Percentiles rank a stretch among this genome's conserved stretches.
These are phyloP conservation scores for Calliphora vomitoria DNA, from an alignment of 2,888 invertebrate genomes.

Conservation along the genomic window DNA sequence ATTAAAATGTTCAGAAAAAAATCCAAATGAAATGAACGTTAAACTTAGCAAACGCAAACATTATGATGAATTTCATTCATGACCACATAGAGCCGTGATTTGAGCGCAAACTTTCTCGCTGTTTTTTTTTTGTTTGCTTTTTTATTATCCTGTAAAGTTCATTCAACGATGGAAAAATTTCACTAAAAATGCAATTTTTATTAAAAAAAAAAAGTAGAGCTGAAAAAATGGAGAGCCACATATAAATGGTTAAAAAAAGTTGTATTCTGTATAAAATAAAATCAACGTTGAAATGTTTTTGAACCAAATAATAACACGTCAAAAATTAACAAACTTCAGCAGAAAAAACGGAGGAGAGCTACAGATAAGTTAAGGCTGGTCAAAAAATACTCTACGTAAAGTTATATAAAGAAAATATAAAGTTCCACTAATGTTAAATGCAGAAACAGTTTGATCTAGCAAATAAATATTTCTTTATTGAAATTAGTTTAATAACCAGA, in stretches of 20 bases:
- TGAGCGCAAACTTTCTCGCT: conserved; percentile 54
- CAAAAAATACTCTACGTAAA: background rate
- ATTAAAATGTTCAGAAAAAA: conserved; percentile 26
- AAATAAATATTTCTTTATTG: too few species aligned
- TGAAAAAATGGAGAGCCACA: background rate
- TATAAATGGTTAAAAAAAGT: conserved; percentile 27
- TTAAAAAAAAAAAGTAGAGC: background rate
- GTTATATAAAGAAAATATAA: too few species aligned
- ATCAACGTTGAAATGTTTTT: conserved; percentile 44
- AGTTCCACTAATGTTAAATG: too few species aligned
- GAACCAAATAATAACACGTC: conserved; percentile 58
- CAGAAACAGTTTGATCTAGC: too few species aligned
- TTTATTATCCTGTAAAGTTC: conserved; percentile 55
- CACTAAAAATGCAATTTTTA: conserved; percentile 44
- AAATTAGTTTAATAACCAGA: too few species aligned
- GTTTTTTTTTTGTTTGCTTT: conserved; percentile 25
- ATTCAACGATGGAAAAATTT: conserved; percentile 66
- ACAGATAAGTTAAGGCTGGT: background rate
- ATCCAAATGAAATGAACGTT: conserved; percentile 2
- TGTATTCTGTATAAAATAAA: conserved; percentile 30
- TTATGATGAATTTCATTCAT: conserved; percentile 70
- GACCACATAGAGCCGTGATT: conserved; percentile 62
- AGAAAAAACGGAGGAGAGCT: background rate
- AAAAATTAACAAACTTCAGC: conserved; percentile 59
- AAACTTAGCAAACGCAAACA: conserved; percentile 49